Evolutionary conservation across 2,113 vertebrate species (phyloP).

Genomic region (Callaeas wilsoni): DNA sequence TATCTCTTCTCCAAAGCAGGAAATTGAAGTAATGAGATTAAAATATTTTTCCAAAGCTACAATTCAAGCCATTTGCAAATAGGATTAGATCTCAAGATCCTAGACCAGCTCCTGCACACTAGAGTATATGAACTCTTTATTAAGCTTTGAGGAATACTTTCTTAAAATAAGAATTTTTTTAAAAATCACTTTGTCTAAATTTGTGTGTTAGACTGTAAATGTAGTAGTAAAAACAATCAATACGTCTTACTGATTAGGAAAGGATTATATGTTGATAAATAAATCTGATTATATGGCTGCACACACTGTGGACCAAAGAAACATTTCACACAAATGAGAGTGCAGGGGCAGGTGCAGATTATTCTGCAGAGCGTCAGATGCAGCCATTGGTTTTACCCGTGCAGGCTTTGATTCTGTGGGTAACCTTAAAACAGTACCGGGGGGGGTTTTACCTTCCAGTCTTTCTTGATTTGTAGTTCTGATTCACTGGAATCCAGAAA

Average conservation of each 20-base stretch:
- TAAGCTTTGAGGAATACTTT: not conserved
- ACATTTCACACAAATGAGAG: not conserved
- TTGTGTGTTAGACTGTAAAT: not conserved
- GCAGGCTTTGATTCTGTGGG: not conserved
- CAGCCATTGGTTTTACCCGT: not conserved
- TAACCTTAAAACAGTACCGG: not conserved
- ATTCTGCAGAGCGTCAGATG: not conserved
- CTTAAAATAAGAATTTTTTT: not conserved
- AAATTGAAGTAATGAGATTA: constrained; percentile 40
- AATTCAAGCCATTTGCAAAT: not conserved
- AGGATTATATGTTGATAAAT: not conserved
- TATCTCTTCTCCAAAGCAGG: constrained; percentile 14
- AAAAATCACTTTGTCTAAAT: not conserved
- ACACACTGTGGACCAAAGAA: not conserved
- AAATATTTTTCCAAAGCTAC: constrained; percentile 15
- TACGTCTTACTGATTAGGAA: not conserved
- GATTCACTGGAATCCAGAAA: not conserved
- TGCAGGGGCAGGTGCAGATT: not conserved
- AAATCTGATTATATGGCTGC: not conserved
- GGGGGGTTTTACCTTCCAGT: not conserved
- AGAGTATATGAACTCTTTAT: not conserved
- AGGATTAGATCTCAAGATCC: constrained; percentile 13
- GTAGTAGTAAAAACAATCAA: not conserved
- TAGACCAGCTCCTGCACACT: not conserved
- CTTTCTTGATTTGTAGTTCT: not conserved